Percentiles rank a stretch among this genome's conserved stretches.
phyloP scores from a whole-genome alignment of 2,888 invertebrate genomes.

The Disparrhopalites patrizii region DNA sequence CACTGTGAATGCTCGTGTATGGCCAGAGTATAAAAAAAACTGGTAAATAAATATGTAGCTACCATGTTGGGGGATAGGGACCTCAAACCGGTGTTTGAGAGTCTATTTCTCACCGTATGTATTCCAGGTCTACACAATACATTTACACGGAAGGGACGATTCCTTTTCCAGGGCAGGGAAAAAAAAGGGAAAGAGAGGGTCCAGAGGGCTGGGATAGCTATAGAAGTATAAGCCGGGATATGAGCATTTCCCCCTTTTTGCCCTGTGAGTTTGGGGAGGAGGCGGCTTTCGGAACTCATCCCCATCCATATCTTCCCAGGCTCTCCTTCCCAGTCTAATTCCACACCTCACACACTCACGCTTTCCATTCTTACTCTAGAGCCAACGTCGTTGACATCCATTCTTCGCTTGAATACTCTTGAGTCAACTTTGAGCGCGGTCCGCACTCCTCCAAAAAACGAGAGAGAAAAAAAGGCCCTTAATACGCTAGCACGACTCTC shows the following conservation, averaged over 20 bases:
- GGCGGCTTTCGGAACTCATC: constrained; percentile 28
- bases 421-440: constrained; percentile 23
- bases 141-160: not conserved
- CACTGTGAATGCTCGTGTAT: too few relatives aligned
- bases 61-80: too few relatives aligned
- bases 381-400: constrained; percentile 32
- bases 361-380: constrained; percentile 16
- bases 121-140: too few relatives aligned
- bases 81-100: too few relatives aligned
- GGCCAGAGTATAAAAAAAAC: too few relatives aligned
- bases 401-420: constrained; percentile 36
- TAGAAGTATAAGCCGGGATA: constrained; percentile 8
- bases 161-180: not conserved
- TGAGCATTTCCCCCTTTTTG: too few relatives aligned
- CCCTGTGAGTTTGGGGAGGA: constrained; percentile 29
- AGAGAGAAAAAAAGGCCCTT: too few relatives aligned
- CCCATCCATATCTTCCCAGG: constrained; percentile 21
- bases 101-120: too few relatives aligned
- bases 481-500: too few relatives aligned
- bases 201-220: not conserved
- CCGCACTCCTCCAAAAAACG: constrained; percentile 10
- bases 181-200: constrained; percentile 6
- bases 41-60: too few relatives aligned
- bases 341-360: constrained; percentile 19
- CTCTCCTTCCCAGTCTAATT: constrained; percentile 10